Evolutionary conservation across 2,113 vertebrate genomes (phyloP).

Genomic region (Apeltes quadracus): DNA sequence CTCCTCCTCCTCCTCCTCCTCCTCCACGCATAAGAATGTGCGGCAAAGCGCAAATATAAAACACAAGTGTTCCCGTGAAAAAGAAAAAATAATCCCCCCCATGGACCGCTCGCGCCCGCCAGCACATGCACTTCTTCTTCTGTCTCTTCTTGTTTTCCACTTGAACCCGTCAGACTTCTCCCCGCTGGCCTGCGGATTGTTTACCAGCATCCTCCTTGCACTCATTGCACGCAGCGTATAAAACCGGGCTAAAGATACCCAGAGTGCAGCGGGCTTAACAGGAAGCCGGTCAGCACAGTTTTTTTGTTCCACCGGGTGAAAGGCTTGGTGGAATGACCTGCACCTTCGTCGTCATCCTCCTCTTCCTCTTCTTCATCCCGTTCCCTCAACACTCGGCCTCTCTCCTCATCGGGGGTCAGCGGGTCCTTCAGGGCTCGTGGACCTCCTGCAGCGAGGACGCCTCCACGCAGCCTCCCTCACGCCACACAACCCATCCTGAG

Average conservation of each 20-base stretch:
- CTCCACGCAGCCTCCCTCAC: too few species aligned
- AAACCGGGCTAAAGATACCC: conserved; percentile 59
- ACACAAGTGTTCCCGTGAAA: conserved; percentile 77
- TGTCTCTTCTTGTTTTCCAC: conserved; percentile 26
- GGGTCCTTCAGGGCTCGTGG: conserved; percentile 12
- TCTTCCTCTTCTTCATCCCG: neutral
- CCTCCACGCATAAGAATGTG: conserved; percentile 79
- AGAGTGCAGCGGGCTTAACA: conserved; percentile 8
- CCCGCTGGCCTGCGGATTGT: conserved; percentile 63
- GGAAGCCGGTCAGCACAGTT: conserved; percentile 19
- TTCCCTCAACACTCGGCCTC: conserved; percentile 3
- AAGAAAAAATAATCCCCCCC: conserved; percentile 52
- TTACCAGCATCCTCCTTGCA: conserved; percentile 53
- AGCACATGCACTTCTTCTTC: conserved; percentile 54
- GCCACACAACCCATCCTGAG: neutral
- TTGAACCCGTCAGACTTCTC: conserved; percentile 64
- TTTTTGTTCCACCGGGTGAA: conserved; percentile 30
- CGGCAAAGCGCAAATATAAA: conserved; percentile 81
- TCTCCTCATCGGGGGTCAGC: neutral
- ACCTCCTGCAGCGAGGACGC: neutral
- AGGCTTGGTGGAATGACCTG: conserved; percentile 29
- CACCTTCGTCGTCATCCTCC: neutral
- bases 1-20: conserved; percentile 55
- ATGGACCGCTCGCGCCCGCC: conserved; percentile 64
- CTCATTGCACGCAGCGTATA: conserved; percentile 29